Percentiles rank a stretch among this genome's conserved stretches.
phyloP scores from a whole-genome alignment of 2,888 invertebrate genomes.

The Ophion costatus region DNA sequence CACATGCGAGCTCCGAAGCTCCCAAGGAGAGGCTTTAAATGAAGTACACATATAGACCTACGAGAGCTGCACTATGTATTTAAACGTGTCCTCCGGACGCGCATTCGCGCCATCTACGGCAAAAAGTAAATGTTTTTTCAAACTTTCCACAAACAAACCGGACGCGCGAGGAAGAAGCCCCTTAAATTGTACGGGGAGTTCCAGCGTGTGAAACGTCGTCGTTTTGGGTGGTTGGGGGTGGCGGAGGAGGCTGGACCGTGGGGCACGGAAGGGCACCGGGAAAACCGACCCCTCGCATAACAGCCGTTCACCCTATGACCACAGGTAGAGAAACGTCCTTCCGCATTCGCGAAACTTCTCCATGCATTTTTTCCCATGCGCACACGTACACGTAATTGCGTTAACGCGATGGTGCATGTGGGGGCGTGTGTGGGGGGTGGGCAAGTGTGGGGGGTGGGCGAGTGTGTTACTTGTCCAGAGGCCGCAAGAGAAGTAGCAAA shows the following conservation, averaged over 20 bases:
- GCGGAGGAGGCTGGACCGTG: neutral
- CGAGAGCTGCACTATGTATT: constrained; percentile 26
- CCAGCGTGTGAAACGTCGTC: constrained; percentile 10
- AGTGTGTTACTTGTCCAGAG: constrained; percentile 23
- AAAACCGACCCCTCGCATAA: constrained; percentile 48
- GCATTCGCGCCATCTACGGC: neutral
- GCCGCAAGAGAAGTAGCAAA: constrained; percentile 20
- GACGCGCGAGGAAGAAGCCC: constrained; percentile 29
- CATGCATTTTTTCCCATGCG: constrained; percentile 1
- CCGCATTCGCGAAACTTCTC: constrained; percentile 18
- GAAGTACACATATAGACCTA: constrained; percentile 33
- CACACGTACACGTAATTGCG: neutral
- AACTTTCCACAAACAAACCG: constrained; percentile 12
- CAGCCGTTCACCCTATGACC: constrained; percentile 6
- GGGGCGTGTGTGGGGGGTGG: constrained; percentile 6
- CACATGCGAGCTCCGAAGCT: constrained; percentile 24
- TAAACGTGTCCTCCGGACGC: neutral
- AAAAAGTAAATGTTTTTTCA: neutral
- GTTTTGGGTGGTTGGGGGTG: too few species aligned
- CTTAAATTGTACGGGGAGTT: constrained; percentile 52
- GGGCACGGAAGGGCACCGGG: neutral
- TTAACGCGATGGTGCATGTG: neutral
- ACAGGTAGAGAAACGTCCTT: constrained; percentile 28
- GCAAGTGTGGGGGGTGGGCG: neutral
- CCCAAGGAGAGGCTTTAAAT: constrained; percentile 34